Evolutionary conservation across 53 echinoderm and acorn worm genomes (phyloP), one percentile per base, ranked within the genome.

Genomic region (Apostichopus leukothele): DNA sequence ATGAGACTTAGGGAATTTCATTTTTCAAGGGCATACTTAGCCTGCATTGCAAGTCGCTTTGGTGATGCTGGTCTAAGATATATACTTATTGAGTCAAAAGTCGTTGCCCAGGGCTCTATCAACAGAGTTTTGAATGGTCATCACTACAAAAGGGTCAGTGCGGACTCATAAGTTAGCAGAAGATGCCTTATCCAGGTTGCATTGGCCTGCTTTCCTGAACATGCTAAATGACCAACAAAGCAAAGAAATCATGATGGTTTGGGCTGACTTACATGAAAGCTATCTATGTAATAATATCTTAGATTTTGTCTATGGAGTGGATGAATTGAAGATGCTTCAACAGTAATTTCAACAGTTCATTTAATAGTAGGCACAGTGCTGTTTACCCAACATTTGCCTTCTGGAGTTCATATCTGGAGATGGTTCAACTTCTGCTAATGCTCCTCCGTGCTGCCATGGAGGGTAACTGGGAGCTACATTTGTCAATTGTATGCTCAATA

Each of bases 1-100:
- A 52, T 91, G 13, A 75, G 90, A 23, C 84, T 93, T 52, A 91
- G 94, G 9, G 91, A 92, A 16, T 91, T 93, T 75, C 94, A 93
- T 60, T 91, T 90, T 66, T 60, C 90, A 50, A 91, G 91, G 91
- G 59, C 91, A 11, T 39, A 39, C 39, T 39, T 39, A 3, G 39
- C 39, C 39, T 39, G 39, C 39, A 25, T 25, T 25, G 25, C 61
- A 90, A 87, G 25, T 25, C 25, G 25, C 25, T 25, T 25, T 25
- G 25, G 25, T 25, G 25, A 25, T 25, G 25, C 25, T 39, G 39
- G 39, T 39, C 39, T 39, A 39, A 39, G 39, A 39, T 39, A 39
- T 39, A 39, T 39, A 39, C 39, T 39, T 39, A 39, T 39, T 39
- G 39, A 39, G 39, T 39, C 39, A 39, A 39, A 39, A 39, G 39